phyloP scores from a whole-genome alignment of 2,888 invertebrate genomes.

The Philereme vetulata region DNA sequence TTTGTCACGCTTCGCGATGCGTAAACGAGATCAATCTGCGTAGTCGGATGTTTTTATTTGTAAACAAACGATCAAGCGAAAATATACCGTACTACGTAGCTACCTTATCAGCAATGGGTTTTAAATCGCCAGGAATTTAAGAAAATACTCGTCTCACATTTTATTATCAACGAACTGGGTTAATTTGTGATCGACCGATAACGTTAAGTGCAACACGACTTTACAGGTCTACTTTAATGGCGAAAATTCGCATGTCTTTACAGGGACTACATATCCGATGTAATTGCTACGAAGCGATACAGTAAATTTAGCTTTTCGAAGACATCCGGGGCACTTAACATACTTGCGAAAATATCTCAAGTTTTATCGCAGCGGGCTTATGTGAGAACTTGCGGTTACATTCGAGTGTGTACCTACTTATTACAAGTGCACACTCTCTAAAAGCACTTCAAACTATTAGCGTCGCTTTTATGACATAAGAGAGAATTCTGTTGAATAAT shows the following conservation, averaged over 20 bases:
- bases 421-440: constrained; percentile 57
- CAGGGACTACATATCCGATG: constrained; percentile 21
- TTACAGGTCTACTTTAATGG: constrained; percentile 30
- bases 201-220: constrained; percentile 41
- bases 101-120: constrained; percentile 31
- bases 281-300: constrained; percentile 43
- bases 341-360: constrained; percentile 53
- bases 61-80: constrained; percentile 29
- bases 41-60: constrained; percentile 32
- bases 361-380: constrained; percentile 44
- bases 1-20: constrained; percentile 24
- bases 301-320: constrained; percentile 49
- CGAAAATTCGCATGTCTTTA: constrained; percentile 34
- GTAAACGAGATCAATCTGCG: constrained; percentile 28
- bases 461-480: constrained; percentile 65
- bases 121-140: constrained; percentile 32
- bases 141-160: constrained; percentile 39
- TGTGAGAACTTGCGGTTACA: constrained; percentile 37
- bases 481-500: constrained; percentile 49
- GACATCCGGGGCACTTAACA: constrained; percentile 57
- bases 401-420: constrained; percentile 20
- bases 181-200: constrained; percentile 54
- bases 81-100: constrained; percentile 5
- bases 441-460: constrained; percentile 62
- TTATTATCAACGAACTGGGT: constrained; percentile 53